These are phyloP conservation scores for Chrysopilus asiliformis DNA, from an alignment of 2,888 invertebrate genomes.

Conservation along the genomic window DNA sequence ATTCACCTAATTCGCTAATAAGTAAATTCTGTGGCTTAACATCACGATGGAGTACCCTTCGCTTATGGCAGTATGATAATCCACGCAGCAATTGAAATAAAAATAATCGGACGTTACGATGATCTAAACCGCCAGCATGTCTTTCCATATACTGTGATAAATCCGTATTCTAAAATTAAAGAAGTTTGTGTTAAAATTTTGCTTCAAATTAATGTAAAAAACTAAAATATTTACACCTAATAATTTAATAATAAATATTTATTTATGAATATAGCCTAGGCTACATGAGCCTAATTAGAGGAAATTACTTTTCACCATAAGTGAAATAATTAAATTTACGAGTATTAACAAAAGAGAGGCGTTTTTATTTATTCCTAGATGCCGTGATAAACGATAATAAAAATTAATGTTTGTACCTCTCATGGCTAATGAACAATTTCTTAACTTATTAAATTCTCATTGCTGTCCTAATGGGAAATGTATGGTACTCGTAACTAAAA, in stretches of 20 bases:
- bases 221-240: background rate
- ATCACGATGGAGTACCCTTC: slow-evolving; percentile 90
- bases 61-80: slow-evolving; percentile 89
- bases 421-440: no score
- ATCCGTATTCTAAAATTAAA: slow-evolving; percentile 71
- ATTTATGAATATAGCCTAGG: no score
- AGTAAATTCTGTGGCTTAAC: slow-evolving; percentile 97
- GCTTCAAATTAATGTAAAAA: slow-evolving; percentile 10
- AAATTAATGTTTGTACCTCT: no score
- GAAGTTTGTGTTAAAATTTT: slow-evolving; percentile 8
- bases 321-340: no score
- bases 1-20: slow-evolving; percentile 91
- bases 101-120: slow-evolving; percentile 87
- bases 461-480: no score
- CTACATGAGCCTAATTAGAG: slow-evolving; percentile 2
- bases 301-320: no score
- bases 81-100: slow-evolving; percentile 95
- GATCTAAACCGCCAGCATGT: slow-evolving; percentile 86
- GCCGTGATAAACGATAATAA: no score
- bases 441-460: no score
- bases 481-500: no score
- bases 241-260: no score
- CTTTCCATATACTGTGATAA: slow-evolving; percentile 97
- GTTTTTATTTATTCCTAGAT: no score
- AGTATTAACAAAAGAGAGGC: no score